These are phyloP conservation scores for Panulirus ornatus DNA, from an alignment of 1,140 invertebrate species.

Conservation along the genomic window DNA sequence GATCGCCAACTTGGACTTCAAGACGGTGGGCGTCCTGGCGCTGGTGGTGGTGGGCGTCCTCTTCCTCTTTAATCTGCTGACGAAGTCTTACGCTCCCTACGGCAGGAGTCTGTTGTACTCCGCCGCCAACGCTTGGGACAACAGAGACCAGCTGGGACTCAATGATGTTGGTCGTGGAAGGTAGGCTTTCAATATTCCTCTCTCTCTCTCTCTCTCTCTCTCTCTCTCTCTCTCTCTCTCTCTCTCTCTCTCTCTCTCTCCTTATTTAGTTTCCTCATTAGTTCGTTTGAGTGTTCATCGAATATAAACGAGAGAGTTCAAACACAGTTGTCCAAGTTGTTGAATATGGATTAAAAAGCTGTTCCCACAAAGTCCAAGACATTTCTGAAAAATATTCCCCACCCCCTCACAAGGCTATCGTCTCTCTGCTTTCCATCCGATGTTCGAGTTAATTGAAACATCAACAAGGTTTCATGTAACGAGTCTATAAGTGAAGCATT, in stretches of 20 bases:
- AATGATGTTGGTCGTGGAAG: background rate
- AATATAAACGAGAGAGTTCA: background rate
- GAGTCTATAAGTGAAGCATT: no score
- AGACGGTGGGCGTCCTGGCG: conserved; percentile 5
- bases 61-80: conserved; percentile 24
- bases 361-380: background rate
- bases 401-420: no score
- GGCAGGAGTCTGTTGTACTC: conserved; percentile 43
- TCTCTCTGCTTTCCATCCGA: no score
- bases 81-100: conserved; percentile 11
- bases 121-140: conserved; percentile 32
- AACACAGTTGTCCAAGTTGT: background rate
- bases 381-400: no score
- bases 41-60: conserved; percentile 25
- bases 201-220: background rate
- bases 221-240: no score
- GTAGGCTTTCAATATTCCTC: background rate
- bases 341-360: background rate
- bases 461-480: no score
- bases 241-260: no score
- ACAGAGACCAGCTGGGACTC: background rate
- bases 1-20: conserved; percentile 19
- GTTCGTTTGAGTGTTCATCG: background rate
- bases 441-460: no score
- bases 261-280: background rate